These are phyloP conservation scores for Protobothrops mucrosquamatus DNA, from an alignment of 2,113 vertebrate species.

Conservation along the genomic window DNA sequence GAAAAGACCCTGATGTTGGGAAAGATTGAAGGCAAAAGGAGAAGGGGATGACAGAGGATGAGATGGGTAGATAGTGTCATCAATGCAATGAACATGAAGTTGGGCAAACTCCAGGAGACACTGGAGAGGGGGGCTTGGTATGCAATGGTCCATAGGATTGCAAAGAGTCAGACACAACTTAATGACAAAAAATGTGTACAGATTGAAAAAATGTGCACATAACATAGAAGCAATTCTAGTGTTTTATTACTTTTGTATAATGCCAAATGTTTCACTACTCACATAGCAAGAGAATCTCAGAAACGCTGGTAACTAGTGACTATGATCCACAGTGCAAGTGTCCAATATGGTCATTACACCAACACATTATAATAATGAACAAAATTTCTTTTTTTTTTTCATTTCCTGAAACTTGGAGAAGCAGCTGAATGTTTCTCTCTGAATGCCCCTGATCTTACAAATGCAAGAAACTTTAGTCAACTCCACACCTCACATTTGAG, in stretches of 20 bases:
- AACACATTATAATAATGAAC: background rate
- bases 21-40: background rate
- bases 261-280: too few species aligned
- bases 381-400: background rate
- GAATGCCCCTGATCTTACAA: constrained; percentile 8
- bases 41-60: background rate
- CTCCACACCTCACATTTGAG: background rate
- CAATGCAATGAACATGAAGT: background rate
- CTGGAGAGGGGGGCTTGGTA: background rate
- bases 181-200: background rate
- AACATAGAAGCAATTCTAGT: too few species aligned
- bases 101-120: background rate
- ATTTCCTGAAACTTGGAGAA: background rate
- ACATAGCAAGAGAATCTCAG: background rate
- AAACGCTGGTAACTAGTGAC: background rate
- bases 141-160: background rate
- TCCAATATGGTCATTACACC: background rate
- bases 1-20: background rate
- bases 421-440: background rate
- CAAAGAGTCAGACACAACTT: background rate
- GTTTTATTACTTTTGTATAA: too few species aligned
- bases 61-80: background rate
- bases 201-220: background rate
- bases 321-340: background rate
- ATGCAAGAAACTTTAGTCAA: background rate